Base-by-base conservation (phyloP, 1,140 invertebrate genomes). In the Orius insidiosus region DNA sequence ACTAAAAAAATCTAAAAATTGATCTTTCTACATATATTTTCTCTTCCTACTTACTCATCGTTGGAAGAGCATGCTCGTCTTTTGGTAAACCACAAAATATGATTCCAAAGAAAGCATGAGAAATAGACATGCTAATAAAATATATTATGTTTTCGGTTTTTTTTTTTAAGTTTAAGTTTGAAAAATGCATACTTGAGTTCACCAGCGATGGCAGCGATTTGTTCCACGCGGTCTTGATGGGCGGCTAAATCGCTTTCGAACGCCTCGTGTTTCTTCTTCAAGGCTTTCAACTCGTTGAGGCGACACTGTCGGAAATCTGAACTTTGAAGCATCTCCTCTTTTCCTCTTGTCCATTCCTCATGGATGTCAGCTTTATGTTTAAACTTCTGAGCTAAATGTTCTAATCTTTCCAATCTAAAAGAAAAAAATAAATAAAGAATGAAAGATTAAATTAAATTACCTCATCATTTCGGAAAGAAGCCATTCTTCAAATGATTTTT, bases 401-500 rank as follows among this genome's bases (percentile, higher is more conserved):
- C 94, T 45, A 98, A 69, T 56, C 95, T 78, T 66, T 98, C 94
- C 47, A 98, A 71, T 56, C 76, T 75, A 49, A 39, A n/a, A n/a
- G n/a, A n/a, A n/a, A n/a, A n/a, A n/a, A n/a, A n/a, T n/a, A n/a
- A n/a, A n/a, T n/a, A n/a, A n/a, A n/a, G n/a, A n/a, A n/a, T n/a
- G n/a, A n/a, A n/a, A n/a, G n/a, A n/a, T n/a, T n/a, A n/a, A n/a
- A n/a, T n/a, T n/a, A 10, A 46, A 36, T 56, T 63, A 69, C 64
- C 93, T 82, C 86, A 95, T 95, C 77, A 98, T 90, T 70, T 98
- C 95, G 38, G 87, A 88, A 18, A 99, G 68, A 1, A 99, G 76
- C 94, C 95, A 98, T 64, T 98, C 94, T 66, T 99, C 94, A 67
- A 98, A 98, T 0, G 92, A 85, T 63, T 97, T 97, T 67, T 98